A percentile compares a stretch with the other conserved stretches of the same genome.
Conservation (phyloP, 2,888 invertebrate genomes). For the Camponotus fellah region DNA sequence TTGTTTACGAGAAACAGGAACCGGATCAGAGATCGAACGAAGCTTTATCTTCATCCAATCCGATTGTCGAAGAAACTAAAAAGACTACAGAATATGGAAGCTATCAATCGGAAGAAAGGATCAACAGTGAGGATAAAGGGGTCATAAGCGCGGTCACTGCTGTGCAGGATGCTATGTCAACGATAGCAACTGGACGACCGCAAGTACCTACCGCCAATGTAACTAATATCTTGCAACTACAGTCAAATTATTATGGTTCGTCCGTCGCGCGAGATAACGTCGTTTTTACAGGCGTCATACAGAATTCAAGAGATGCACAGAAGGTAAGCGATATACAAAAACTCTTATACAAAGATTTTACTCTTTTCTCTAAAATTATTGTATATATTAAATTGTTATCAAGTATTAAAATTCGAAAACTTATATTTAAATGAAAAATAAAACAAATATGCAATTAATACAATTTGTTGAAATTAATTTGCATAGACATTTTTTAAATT, state of each 20-base stretch:
- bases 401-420: not conserved
- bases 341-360: not conserved
- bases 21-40: conserved; percentile 9
- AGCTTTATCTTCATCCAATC: conserved; percentile 1
- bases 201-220: conserved; percentile 27
- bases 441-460: not conserved
- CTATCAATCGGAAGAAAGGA: not conserved
- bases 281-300: not conserved
- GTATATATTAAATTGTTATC: not conserved
- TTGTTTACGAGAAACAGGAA: conserved; percentile 27
- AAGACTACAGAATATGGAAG: conserved; percentile 12
- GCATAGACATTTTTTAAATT: not conserved
- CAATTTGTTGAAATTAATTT: not conserved
- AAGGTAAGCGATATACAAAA: conserved; percentile 50
- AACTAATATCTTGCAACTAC: conserved; percentile 49
- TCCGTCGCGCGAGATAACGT: conserved; percentile 27
- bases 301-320: conserved; percentile 22
- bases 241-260: conserved; percentile 55
- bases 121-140: not conserved
- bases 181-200: not conserved
- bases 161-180: conserved; percentile 4
- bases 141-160: conserved; percentile 23
- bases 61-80: conserved; percentile 18
- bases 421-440: not conserved
- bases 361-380: not conserved